A percentile compares a stretch with the other conserved stretches of the same genome.
Evolutionary conservation across 1,140 invertebrate genomes (phyloP).

Genomic region (Ceratina japonica): DNA sequence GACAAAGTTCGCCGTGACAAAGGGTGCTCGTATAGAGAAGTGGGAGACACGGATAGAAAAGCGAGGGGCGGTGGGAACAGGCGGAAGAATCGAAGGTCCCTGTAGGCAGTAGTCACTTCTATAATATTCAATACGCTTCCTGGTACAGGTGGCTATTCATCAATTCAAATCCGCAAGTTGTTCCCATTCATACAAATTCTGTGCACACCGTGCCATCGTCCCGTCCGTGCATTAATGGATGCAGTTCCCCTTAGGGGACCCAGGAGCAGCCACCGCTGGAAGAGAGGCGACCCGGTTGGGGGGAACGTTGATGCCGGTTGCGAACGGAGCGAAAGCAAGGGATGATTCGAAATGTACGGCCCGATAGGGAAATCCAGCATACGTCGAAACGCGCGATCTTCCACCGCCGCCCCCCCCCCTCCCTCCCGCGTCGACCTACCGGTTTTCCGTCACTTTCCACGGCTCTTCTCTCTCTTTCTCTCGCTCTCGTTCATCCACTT

Average conservation of each 20-base stretch:
- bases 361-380: conserved; percentile 76
- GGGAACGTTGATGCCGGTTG: conserved; percentile 45
- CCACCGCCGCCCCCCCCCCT: conserved; percentile 19
- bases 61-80: background rate
- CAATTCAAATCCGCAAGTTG: conserved; percentile 75
- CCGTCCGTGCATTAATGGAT: conserved; percentile 70
- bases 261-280: background rate
- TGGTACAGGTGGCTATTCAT: conserved; percentile 69
- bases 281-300: conserved; percentile 44
- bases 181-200: conserved; percentile 74
- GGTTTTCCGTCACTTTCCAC: too few species aligned
- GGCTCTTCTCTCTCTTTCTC: too few species aligned
- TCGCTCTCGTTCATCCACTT: too few species aligned
- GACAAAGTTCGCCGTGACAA: too few species aligned
- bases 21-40: too few species aligned
- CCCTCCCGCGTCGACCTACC: background rate
- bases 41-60: background rate
- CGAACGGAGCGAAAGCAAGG: conserved; percentile 56
- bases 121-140: conserved; percentile 68
- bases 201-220: conserved; percentile 52
- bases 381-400: conserved; percentile 59
- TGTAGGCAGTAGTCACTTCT: conserved; percentile 49
- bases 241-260: conserved; percentile 66
- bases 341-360: conserved; percentile 75
- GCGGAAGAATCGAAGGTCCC: conserved; percentile 35